Evolutionary conservation across 2,888 invertebrate species (phyloP), one percentile per base, ranked within the genome.

Genomic region (Lochmaea capreae): DNA sequence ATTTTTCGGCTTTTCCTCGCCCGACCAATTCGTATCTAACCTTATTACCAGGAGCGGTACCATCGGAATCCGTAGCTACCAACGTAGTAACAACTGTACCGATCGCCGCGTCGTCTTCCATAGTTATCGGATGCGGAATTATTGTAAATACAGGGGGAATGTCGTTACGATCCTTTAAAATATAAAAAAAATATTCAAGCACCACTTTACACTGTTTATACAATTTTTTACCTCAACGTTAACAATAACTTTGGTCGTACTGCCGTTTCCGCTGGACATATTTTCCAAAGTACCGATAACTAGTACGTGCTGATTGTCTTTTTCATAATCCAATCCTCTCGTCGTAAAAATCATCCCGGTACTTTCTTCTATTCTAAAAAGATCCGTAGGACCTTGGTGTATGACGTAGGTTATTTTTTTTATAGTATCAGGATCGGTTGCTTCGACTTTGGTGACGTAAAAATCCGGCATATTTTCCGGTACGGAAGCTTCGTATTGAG

Each of bases 211-310:
- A 46, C 26, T 22, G 16, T 59, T 54, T 52, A 39, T 5, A n/a
- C 16, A 33, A 33, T 46, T n/a, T 39, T 12, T 67, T 65, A 89
- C 93, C 89, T 93, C 92, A 70, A 94, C 94, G 76, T 92, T 89
- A 46, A 95, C 88, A 70, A 92, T 89, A 4, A 95, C 93, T 76
- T 92, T 93, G 4, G 95, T 93, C 0, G 93, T 94, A 49, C 95
- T 92, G 0, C 93, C 94, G 0, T 91, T 89, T 2, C 88, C 89
- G 33, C 92, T 91, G 0, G 91, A 91, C 76, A 90, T 91, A 83
- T 97, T 97, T 85, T 97, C 97, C 75, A 93, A 89, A 0, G 96
- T 97, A 0, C 96, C 96, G 2, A 97, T 90, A 2, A 94, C 88
- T 0, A 97, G 87, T 72, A 93, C 91, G 81, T 96, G 93, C 61